These are phyloP conservation scores for Tenthredo livida DNA, from an alignment of 2,888 invertebrate genomes.

Conservation along the genomic window DNA sequence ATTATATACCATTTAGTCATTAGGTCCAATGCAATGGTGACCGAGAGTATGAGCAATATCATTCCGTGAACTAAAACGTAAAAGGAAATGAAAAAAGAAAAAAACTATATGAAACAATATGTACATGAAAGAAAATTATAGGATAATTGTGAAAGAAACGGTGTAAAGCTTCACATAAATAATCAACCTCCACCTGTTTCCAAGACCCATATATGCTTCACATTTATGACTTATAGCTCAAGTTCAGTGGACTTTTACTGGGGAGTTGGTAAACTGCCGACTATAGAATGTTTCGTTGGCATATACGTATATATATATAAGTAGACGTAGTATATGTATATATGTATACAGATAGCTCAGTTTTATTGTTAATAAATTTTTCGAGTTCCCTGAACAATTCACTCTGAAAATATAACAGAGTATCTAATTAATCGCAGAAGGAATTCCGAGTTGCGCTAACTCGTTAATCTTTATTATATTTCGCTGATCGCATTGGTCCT, in stretches of 20 bases:
- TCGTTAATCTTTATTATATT: constrained; percentile 50
- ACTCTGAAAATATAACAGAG: not conserved
- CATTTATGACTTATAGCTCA: constrained; percentile 1
- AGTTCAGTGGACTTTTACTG: constrained; percentile 20
- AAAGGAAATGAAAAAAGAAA: not conserved
- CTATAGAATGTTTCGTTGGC: constrained; percentile 1
- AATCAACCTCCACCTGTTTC: constrained; percentile 20
- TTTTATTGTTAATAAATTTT: constrained; percentile 23
- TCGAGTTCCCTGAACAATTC: not conserved
- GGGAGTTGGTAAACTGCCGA: constrained; percentile 2
- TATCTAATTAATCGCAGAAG: constrained; percentile 25
- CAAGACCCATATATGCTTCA: constrained; percentile 11
- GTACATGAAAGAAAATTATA: not conserved
- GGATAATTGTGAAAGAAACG: constrained; percentile 6
- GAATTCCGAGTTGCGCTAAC: constrained; percentile 7
- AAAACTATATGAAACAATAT: not conserved
- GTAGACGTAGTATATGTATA: not conserved
- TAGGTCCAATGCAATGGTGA: not conserved
- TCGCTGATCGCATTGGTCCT: constrained; percentile 25
- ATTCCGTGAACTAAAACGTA: not conserved
- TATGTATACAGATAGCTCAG: not conserved
- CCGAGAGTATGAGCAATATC: not conserved
- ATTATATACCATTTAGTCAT: not conserved
- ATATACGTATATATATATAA: not conserved
- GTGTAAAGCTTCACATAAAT: constrained; percentile 24